A percentile compares a stretch with the other conserved stretches of the same genome.
Conservation (phyloP, 2,888 invertebrate genomes). For the Meloe dianella region DNA sequence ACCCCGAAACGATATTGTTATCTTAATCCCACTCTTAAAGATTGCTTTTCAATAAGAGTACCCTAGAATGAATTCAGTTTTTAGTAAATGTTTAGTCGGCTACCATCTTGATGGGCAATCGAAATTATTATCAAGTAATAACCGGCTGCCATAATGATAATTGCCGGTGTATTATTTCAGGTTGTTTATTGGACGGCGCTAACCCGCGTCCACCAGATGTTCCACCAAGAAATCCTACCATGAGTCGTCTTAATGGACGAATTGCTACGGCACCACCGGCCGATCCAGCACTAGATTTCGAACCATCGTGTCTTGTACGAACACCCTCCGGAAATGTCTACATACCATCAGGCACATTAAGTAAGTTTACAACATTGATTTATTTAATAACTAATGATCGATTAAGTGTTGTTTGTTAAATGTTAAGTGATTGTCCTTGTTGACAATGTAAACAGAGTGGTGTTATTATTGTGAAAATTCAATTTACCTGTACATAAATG, state of each 20-base stretch:
- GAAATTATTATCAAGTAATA: constrained; percentile 1
- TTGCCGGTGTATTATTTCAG: constrained; percentile 60
- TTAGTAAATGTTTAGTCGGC: neutral
- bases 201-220: constrained; percentile 78
- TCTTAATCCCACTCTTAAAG: constrained; percentile 40
- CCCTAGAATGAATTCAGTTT: neutral
- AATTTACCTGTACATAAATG: no score
- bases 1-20: constrained; percentile 33
- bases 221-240: constrained; percentile 89
- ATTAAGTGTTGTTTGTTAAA: no score
- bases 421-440: neutral
- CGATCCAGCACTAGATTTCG: constrained; percentile 73
- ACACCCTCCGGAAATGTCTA: constrained; percentile 93
- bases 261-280: constrained; percentile 82
- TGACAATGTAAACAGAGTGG: no score
- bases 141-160: constrained; percentile 2
- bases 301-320: constrained; percentile 88
- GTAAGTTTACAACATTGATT: constrained; percentile 56
- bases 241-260: constrained; percentile 89
- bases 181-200: constrained; percentile 85
- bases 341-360: constrained; percentile 82
- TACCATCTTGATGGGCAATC: neutral
- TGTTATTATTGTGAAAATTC: neutral
- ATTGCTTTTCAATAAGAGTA: constrained; percentile 41
- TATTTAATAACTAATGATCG: neutral